Percentiles rank a stretch among this genome's conserved stretches.
phyloP scores from a whole-genome alignment of 2,113 vertebrate species.

The Dissostichus mawsoni region DNA sequence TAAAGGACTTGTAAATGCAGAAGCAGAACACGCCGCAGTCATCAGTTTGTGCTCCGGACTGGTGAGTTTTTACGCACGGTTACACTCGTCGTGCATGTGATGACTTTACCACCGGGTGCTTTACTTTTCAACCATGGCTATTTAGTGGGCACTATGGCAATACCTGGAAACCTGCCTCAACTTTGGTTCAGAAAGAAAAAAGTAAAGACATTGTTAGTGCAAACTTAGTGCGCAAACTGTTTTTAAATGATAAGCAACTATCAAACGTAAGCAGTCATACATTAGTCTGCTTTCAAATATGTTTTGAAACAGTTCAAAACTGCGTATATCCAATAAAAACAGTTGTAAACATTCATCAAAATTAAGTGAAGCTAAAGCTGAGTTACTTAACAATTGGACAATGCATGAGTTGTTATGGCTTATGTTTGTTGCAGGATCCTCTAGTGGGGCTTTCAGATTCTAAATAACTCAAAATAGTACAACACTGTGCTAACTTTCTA shows the following conservation, averaged over 20 bases:
- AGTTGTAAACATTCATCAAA: background rate
- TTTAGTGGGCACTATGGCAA: slow-evolving; percentile 12
- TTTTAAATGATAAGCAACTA: background rate
- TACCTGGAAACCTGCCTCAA: background rate
- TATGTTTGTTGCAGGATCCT: background rate
- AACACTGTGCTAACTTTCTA: background rate
- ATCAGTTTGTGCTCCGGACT: slow-evolving; percentile 98
- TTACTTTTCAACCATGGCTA: slow-evolving; percentile 16
- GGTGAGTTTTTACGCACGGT: slow-evolving; percentile 88
- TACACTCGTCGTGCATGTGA: slow-evolving; percentile 28
- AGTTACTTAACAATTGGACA: background rate
- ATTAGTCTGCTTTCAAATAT: background rate
- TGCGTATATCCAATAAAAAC: background rate
- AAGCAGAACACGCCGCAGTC: slow-evolving; percentile 91
- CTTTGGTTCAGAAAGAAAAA: background rate
- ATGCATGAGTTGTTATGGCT: background rate
- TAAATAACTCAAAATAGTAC: background rate
- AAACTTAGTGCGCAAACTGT: slow-evolving; percentile 20
- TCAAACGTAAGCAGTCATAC: too few species aligned
- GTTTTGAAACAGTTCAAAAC: background rate
- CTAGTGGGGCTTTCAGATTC: background rate
- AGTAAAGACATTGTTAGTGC: background rate
- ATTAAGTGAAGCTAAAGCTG: background rate
- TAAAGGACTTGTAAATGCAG: slow-evolving; percentile 94
- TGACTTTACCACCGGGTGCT: slow-evolving; percentile 34